Evolutionary conservation across 2,888 invertebrate species (phyloP).

Genomic region (Pyrocoelia pectoralis): DNA sequence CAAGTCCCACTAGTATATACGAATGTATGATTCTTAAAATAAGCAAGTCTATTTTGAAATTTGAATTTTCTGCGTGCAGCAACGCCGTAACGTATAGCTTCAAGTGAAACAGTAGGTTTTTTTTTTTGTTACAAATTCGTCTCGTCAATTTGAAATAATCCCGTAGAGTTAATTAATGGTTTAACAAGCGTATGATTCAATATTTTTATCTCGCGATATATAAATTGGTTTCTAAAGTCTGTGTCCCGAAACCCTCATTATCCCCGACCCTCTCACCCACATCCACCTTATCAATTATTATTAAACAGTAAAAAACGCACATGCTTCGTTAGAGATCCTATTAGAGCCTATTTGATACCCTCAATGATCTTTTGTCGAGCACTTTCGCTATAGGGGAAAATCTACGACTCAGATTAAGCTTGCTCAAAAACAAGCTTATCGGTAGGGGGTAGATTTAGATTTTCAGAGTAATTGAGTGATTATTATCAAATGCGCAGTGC

Average conservation of each 20-base stretch:
- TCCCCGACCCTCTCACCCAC: conserved; percentile 29
- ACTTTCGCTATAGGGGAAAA: conserved; percentile 37
- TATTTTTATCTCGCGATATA: conserved; percentile 23
- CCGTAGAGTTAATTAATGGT: conserved; percentile 9
- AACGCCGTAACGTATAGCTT: not conserved
- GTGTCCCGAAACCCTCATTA: conserved; percentile 29
- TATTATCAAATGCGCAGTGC: conserved; percentile 13
- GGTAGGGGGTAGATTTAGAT: conserved; percentile 26
- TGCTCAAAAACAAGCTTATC: conserved; percentile 18
- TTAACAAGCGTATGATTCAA: conserved; percentile 11
- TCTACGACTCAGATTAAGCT: conserved; percentile 21
- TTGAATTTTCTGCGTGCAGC: conserved; percentile 39
- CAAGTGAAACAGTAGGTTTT: too few relatives aligned
- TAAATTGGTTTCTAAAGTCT: conserved; percentile 24
- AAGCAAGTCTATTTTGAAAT: conserved; percentile 43
- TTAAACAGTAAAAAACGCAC: conserved; percentile 41
- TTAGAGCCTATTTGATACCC: conserved; percentile 36
- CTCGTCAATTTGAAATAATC: not conserved
- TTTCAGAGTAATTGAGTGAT: conserved; percentile 15
- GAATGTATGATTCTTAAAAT: conserved; percentile 42
- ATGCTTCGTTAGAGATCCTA: conserved; percentile 40
- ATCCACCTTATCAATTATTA: conserved; percentile 38
- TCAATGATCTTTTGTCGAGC: conserved; percentile 33
- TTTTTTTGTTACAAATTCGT: not conserved
- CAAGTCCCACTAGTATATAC: conserved; percentile 23